A percentile compares a stretch with the other conserved stretches of the same genome.
These are phyloP conservation scores for Lophius americanus DNA, from an alignment of 2,797 vertebrate genomes.

Conservation along the genomic window DNA sequence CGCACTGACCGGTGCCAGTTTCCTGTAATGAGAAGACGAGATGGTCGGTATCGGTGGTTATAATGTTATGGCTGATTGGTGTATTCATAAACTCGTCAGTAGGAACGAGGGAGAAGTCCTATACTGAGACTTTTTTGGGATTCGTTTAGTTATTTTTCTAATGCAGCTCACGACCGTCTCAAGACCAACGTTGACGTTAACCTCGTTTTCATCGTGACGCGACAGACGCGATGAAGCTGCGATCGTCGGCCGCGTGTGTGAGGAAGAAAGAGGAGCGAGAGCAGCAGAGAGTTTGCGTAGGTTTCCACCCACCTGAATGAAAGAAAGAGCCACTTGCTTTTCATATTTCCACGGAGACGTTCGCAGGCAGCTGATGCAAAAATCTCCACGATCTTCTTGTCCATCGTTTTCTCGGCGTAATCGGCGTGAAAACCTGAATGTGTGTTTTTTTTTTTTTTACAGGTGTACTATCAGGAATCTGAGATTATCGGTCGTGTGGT, in stretches of 20 bases:
- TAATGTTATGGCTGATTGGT: too few relatives aligned
- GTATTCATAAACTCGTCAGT: too few relatives aligned
- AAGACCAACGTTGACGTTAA: slow-evolving; percentile 13
- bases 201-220: slow-evolving; percentile 54
- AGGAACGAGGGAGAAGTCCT: too few relatives aligned
- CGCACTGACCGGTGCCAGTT: too few relatives aligned
- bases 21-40: too few relatives aligned
- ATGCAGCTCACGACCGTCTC: slow-evolving; percentile 26
- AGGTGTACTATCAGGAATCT: slow-evolving; percentile 82
- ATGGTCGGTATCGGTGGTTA: too few relatives aligned
- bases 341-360: slow-evolving; percentile 68
- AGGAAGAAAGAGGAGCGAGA: slow-evolving; percentile 5
- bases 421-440: slow-evolving; percentile 14
- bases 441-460: slow-evolving; percentile 40
- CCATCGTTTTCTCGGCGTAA: neutral
- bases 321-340: slow-evolving; percentile 66
- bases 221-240: slow-evolving; percentile 56
- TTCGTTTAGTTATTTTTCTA: too few relatives aligned
- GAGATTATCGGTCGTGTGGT: slow-evolving; percentile 79
- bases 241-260: slow-evolving; percentile 39
- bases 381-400: too few relatives aligned
- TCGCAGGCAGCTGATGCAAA: slow-evolving; percentile 59
- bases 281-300: slow-evolving; percentile 10
- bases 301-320: slow-evolving; percentile 63
- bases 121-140: too few relatives aligned